A percentile compares a stretch with the other conserved stretches of the same genome.
phyloP scores from a whole-genome alignment of 1,140 invertebrate genomes.

The Chelonus insularis region DNA sequence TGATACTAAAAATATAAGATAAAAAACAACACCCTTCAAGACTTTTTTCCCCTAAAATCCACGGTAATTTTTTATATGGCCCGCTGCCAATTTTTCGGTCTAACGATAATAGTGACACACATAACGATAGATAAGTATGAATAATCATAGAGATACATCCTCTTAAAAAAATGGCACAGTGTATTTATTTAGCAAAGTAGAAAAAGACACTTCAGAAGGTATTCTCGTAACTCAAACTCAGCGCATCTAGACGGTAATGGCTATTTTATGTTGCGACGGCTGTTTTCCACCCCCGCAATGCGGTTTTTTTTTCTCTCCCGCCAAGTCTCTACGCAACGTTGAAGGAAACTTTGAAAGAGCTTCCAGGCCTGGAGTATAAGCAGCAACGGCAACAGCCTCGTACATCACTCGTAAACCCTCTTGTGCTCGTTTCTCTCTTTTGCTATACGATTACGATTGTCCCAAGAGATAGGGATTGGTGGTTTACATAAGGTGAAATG shows the following conservation, averaged over 20 bases:
- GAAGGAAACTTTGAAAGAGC: background rate
- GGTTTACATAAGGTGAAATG: slow-evolving; percentile 4
- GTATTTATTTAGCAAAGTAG: slow-evolving; percentile 44
- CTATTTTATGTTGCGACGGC: slow-evolving; percentile 49
- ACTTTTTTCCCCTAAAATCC: background rate
- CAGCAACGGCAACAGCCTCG: slow-evolving; percentile 10
- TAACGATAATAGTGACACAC: too few species aligned
- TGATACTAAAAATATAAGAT: slow-evolving; percentile 2
- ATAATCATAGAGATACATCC: background rate
- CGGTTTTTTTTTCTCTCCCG: slow-evolving; percentile 20
- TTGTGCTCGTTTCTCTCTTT: slow-evolving; percentile 3
- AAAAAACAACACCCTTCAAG: background rate
- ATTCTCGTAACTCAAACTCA: slow-evolving; percentile 40
- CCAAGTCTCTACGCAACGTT: slow-evolving; percentile 1
- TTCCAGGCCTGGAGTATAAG: background rate
- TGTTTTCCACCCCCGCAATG: slow-evolving; percentile 29
- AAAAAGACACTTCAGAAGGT: slow-evolving; percentile 19
- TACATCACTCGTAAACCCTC: slow-evolving; percentile 26
- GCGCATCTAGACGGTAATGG: slow-evolving; percentile 46
- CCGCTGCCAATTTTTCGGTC: slow-evolving; percentile 1
- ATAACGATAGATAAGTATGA: background rate
- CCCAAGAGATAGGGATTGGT: slow-evolving; percentile 1
- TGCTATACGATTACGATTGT: slow-evolving; percentile 3
- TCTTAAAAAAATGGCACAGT: slow-evolving; percentile 32
- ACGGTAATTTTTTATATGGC: slow-evolving; percentile 1